A percentile compares a stretch with the other conserved stretches of the same genome.
phyloP scores from a whole-genome alignment of 64 coral and sea anemone species.

The Montipora capricornis region DNA sequence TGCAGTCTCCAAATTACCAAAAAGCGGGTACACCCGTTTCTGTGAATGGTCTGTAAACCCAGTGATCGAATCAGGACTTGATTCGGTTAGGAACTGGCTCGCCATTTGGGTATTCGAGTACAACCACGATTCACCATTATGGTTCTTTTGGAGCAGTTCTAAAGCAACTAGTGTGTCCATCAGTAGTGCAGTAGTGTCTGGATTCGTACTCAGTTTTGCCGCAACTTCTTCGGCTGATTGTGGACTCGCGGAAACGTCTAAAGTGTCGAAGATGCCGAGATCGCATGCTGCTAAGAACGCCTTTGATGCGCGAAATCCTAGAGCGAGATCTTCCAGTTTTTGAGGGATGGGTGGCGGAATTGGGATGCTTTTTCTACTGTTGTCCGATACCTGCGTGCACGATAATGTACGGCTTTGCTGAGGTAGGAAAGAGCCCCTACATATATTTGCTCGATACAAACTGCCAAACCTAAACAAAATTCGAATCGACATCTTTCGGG shows the following conservation, averaged over 20 bases:
- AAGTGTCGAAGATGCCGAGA: constrained; percentile 74
- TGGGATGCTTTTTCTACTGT: background rate
- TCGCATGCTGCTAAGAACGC: constrained; percentile 55
- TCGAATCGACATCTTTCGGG: no score
- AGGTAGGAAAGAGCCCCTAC: background rate
- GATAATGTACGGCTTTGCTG: background rate
- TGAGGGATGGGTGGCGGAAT: constrained; percentile 30
- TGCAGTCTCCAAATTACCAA: constrained; percentile 49
- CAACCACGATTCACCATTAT: no score
- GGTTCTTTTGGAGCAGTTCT: no score
- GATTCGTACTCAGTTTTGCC: no score
- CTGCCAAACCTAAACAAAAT: background rate
- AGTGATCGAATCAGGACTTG: no score
- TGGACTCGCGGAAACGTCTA: constrained; percentile 21
- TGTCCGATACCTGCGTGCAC: background rate
- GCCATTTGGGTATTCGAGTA: no score
- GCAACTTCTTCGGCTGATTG: no score
- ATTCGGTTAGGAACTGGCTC: no score
- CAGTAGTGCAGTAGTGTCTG: no score
- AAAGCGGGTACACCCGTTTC: constrained; percentile 28
- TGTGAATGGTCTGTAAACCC: constrained; percentile 3
- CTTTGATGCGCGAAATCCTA: constrained; percentile 50
- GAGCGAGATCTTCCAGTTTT: constrained; percentile 45
- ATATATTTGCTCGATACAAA: background rate
- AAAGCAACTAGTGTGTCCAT: no score